Base-by-base conservation (phyloP, 1,140 invertebrate species). In the Coptotermes formosanus region DNA sequence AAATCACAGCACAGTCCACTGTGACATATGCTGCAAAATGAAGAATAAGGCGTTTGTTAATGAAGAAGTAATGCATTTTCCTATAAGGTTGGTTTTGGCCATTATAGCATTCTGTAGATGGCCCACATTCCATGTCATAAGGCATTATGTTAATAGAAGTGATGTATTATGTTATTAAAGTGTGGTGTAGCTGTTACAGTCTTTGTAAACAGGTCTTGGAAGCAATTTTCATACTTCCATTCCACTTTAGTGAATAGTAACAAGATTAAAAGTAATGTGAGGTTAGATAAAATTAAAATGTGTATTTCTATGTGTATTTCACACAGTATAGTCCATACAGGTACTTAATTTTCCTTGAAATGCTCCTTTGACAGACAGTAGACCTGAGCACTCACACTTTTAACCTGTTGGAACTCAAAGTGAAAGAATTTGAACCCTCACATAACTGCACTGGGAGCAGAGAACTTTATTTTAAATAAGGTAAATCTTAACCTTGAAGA, bases 241-340 rank as follows among this genome's bases (percentile, higher is more conserved):
- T 75, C 64, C 64, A 75, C 16, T 7, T 30, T 75, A n/a, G n/a
- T 25, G 59, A n/a, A 75, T 11, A 75, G 25, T 75, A 7, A 75
- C 8, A 16, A 30, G 1, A 25, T 75, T 75, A 75, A 75, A n/a
- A 75, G n/a, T 8, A 30, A 75, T 75, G 4, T 75, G 7, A 75
- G 9, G n/a, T 75, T 55, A 14, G 64, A 8, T 16, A 75, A 12
- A 25, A 75, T n/a, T 4, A 75, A 30, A 25, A 75, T 30, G 64
- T 75, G 30, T 75, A 75, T 75, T 75, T 75, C n/a, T 75, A 30
- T 75, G 64, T 75, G 30, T 75, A 75, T 75, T 75, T 30, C n/a
- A 75, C 30, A n/a, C 64, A 11, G 2, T 75, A 75, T 75, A 75
- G n/a, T 75, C 25, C n/a, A 75, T n/a, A 30, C 8, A 75, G 0